Evolutionary conservation across 2,888 invertebrate species (phyloP).

Genomic region (Fragum fragum): DNA sequence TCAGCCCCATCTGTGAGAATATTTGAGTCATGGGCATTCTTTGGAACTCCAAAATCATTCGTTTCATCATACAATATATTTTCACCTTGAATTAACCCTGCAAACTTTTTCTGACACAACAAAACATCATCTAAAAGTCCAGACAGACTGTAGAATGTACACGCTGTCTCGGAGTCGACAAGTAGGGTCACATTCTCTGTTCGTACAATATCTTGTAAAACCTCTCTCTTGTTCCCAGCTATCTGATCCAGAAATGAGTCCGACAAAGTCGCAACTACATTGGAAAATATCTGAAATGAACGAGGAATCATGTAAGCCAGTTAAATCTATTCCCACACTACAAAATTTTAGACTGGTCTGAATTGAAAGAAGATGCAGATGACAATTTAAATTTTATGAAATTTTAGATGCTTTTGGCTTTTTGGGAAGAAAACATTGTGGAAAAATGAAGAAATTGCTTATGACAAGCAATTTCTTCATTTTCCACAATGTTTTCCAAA

Average conservation of each 20-base stretch:
- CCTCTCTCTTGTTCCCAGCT: conserved; percentile 64
- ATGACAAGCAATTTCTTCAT: background rate
- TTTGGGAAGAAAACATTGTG: too few relatives aligned
- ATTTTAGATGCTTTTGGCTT: too few relatives aligned
- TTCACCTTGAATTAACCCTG: background rate
- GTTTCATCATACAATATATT: too few relatives aligned
- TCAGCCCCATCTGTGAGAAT: too few relatives aligned
- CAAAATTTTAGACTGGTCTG: too few relatives aligned
- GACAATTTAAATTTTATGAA: too few relatives aligned
- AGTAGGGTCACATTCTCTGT: conserved; percentile 20
- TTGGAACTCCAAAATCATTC: too few relatives aligned
- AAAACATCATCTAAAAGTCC: conserved; percentile 42
- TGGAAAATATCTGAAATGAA: conserved; percentile 72
- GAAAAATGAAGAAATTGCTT: background rate
- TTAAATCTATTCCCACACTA: too few relatives aligned
- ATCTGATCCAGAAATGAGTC: conserved; percentile 62
- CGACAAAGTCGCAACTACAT: conserved; percentile 71
- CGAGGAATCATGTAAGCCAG: too few relatives aligned
- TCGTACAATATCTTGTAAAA: conserved; percentile 54
- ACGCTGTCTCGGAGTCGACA: conserved; percentile 4
- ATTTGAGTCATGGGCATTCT: too few relatives aligned
- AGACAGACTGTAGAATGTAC: conserved; percentile 30
- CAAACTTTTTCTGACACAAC: conserved; percentile 19
- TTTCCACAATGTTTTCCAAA: too few relatives aligned
- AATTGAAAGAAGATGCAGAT: too few relatives aligned